Base-by-base conservation (phyloP, 2,888 invertebrate species). In the Netelia melanura region DNA sequence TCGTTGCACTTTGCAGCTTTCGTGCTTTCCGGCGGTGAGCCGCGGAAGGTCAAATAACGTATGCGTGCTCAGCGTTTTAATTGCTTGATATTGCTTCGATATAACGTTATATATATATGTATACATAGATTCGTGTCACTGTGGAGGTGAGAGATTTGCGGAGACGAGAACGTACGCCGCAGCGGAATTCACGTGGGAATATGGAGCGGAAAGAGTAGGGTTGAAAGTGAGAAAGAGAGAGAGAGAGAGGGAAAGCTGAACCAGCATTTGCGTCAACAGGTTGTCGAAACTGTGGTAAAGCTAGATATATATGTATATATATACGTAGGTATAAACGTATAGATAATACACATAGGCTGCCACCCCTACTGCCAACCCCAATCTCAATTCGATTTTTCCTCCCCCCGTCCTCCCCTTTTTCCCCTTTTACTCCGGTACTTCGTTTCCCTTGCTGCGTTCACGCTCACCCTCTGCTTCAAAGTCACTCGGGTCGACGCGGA, bases 261-360 rank as follows among this genome's bases (percentile, higher is more conserved):
- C 48, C 43, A 74, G 74, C 54, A 87, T 88, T 87, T 87, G 86
- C 86, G 86, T 85, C 88, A 88, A 88, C 88, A 88, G 88, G 88
- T 88, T 87, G 87, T 87, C 85, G 86, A 87, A 88, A 87, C 58
- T 81, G 67, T 38, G 38, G 25, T 67, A 38, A 11, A 52, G 0
- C 17, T 58, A 3, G 48, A 23, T 23, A 64, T 64, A 48, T 21
- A 17, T 43, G 23, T 61, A 61, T 48, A 14, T 48, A 14, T 48
- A 14, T 48, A 14, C 6, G 3, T 48, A 14, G 11, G 3, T 48
- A 14, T 48, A 14, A 1, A 14, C 48, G 48, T 48, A 14, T 48
- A 48, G 10, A 48, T 14, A 14, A 14, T 48, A 48, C 14, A 48
- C 14, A 3, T 48, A 48, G 48, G 48, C 48, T 3, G 21, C 56